These are phyloP conservation scores for Pycnonotus jocosus DNA, from an alignment of 2,113 vertebrate genomes.

Conservation along the genomic window DNA sequence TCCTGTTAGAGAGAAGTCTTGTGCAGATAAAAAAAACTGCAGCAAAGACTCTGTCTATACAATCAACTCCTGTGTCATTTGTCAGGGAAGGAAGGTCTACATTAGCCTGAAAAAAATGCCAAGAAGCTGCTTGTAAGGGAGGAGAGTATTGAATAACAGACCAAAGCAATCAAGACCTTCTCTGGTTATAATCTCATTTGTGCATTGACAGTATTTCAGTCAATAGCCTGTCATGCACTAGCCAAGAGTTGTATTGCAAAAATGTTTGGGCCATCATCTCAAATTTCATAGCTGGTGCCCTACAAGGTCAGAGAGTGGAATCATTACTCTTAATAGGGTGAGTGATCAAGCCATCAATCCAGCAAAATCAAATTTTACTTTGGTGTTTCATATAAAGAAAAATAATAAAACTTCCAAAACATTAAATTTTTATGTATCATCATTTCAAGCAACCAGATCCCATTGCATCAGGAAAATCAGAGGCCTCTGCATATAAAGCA, in stretches of 20 bases:
- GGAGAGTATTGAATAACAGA: constrained; percentile 42
- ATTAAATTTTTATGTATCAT: neutral
- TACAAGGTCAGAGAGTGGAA: constrained; percentile 37
- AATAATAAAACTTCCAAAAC: neutral
- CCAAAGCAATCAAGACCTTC: constrained; percentile 23
- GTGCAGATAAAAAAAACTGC: neutral
- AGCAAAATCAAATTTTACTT: constrained; percentile 48
- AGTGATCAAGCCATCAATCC: constrained; percentile 54
- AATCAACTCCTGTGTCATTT: neutral
- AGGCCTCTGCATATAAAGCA: neutral
- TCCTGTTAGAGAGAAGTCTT: neutral
- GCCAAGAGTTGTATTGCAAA: constrained; percentile 5
- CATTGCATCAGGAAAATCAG: neutral
- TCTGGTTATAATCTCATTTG: constrained; percentile 51
- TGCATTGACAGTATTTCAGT: constrained; percentile 41
- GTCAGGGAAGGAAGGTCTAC: neutral
- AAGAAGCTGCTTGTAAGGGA: neutral
- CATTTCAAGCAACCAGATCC: neutral
- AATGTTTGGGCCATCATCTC: constrained; percentile 17
- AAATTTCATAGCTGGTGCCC: constrained; percentile 30
- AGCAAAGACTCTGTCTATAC: neutral
- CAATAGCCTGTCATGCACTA: constrained; percentile 27
- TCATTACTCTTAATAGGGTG: constrained; percentile 26
- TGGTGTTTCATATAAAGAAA: neutral
- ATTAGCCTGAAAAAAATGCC: neutral